Evolutionary conservation across 2,888 invertebrate genomes (phyloP), one percentile per base, ranked within the genome.

Genomic region (Cephus sareptanus): DNA sequence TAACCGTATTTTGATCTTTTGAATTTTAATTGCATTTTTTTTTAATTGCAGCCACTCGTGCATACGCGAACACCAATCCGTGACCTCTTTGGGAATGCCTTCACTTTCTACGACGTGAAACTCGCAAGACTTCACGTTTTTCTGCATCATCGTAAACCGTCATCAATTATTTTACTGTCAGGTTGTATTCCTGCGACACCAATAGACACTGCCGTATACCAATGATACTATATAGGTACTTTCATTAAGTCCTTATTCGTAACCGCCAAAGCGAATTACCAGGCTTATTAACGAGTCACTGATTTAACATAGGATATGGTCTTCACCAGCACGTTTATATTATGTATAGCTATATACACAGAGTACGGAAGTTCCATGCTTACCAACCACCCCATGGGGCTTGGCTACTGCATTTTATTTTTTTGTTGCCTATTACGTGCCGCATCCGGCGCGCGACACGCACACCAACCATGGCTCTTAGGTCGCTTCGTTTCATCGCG

Each of bases 401-500:
- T 31, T 71, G 15, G 34, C 71, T 9, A 34, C 31, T 56, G 71
- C 71, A 34, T 34, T 71, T 34, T 34, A 34, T 56, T 69, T 73
- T 34, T 30, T 76, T 30, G 3, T 70, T 76, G 4, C n/a, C 71
- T 33, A 31, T 73, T 56, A 35, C 34, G 31, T 73, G 30, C 37
- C 13, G 40, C 34, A 34, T 30, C 74, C 77, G 34, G 35, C 31
- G 31, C 37, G 75, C 37, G 33, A 40, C 37, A n/a, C 75, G 75
- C 75, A 34, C 75, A 69, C 75, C 75, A 30, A 34, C 75, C n/a
- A 40, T 34, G 34, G 71, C 73, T 23, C 76, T 34, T 33, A 74
- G 37, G 73, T 56, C 71, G 69, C 71, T 37, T 75, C 73, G 76
- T 79, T 77, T 79, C 76, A 77, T 73, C 79, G 79, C 75, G 81